phyloP scores from a whole-genome alignment of 2,797 vertebrate species.

The Brotula barbata region DNA sequence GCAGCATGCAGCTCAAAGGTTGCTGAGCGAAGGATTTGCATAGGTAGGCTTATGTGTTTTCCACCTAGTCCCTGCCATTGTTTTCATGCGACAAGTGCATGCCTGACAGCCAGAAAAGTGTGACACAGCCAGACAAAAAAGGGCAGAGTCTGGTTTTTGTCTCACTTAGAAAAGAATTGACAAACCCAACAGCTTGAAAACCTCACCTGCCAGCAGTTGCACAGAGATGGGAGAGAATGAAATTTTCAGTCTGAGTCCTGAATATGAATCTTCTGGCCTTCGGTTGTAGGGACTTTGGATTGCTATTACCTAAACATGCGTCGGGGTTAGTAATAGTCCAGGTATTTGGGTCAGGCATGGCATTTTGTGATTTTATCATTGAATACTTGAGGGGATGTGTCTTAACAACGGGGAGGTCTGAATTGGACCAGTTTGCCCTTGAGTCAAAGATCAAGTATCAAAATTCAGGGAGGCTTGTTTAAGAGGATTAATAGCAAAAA shows the following conservation, averaged over 20 bases:
- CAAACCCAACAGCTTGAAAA: constrained; percentile 63
- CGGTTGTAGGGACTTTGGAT: constrained; percentile 16
- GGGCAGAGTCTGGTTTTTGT: constrained; percentile 64
- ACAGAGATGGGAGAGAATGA: constrained; percentile 34
- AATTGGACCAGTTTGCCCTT: constrained; percentile 33
- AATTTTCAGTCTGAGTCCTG: constrained; percentile 16
- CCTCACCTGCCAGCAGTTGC: constrained; percentile 40
- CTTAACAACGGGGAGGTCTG: constrained; percentile 45
- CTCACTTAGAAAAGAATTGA: constrained; percentile 68
- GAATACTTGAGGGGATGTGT: constrained; percentile 34
- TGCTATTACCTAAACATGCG: constrained; percentile 47
- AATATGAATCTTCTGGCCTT: constrained; percentile 47
- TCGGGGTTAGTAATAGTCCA: no score
- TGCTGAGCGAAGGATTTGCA: constrained; percentile 67
- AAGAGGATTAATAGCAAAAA: constrained; percentile 61
- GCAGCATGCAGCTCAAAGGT: constrained; percentile 52
- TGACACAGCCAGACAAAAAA: constrained; percentile 65
- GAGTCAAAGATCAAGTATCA: constrained; percentile 56
- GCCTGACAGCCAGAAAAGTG: constrained; percentile 70
- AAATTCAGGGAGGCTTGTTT: constrained; percentile 50
- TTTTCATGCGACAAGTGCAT: constrained; percentile 70
- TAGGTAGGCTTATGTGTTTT: constrained; percentile 73
- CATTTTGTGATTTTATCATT: constrained; percentile 41
- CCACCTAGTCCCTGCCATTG: constrained; percentile 65
- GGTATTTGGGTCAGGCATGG: constrained; percentile 30